Evolutionary conservation across 2,113 vertebrate genomes (phyloP).

Genomic region (Tragulus kanchil): DNA sequence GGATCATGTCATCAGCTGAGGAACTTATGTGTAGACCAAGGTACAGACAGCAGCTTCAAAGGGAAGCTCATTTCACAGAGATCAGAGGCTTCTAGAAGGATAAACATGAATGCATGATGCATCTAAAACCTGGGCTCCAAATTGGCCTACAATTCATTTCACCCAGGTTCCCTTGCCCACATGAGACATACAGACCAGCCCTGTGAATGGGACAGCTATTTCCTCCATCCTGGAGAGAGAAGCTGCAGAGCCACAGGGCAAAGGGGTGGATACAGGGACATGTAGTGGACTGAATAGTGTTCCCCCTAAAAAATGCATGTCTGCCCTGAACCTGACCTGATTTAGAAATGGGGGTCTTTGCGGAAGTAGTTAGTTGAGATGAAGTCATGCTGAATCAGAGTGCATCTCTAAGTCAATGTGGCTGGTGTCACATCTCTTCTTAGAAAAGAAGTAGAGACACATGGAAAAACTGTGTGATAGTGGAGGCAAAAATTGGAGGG

Average conservation of each 20-base stretch:
- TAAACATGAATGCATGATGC: neutral
- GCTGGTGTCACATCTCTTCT: neutral
- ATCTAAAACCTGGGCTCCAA: neutral
- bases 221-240: neutral
- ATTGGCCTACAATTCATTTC: neutral
- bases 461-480: neutral
- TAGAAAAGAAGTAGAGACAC: neutral
- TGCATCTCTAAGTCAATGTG: neutral
- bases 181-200: accelerated
- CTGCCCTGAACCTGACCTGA: neutral
- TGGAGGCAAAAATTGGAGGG: neutral
- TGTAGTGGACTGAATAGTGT: neutral
- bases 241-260: no score
- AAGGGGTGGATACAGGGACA: no score
- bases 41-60: neutral
- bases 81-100: slow-evolving; percentile 35
- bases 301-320: neutral
- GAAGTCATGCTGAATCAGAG: neutral
- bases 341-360: neutral
- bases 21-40: neutral
- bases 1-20: no score
- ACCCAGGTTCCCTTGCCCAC: neutral
- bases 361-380: neutral
- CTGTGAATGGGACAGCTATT: accelerated
- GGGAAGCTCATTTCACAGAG: neutral